Percentiles rank a stretch among this genome's conserved stretches.
Evolutionary conservation across 2,888 invertebrate species (phyloP).

Genomic region (Ctena decussata): DNA sequence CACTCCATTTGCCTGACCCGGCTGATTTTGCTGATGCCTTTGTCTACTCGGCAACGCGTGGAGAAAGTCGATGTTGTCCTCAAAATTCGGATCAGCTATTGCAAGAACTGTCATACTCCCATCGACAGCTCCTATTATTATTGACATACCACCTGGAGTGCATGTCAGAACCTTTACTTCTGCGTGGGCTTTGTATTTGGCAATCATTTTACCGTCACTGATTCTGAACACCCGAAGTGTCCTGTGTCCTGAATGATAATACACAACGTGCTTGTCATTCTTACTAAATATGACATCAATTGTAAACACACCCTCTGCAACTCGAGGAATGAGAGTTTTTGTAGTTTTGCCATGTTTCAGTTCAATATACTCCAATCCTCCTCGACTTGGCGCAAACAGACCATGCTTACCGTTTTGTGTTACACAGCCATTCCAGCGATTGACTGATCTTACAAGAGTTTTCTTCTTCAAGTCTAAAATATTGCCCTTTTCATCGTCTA

Average conservation of each 20-base stretch:
- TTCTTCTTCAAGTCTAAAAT: slow-evolving; percentile 96
- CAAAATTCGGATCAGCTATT: slow-evolving; percentile 89
- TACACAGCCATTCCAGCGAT: slow-evolving; percentile 95
- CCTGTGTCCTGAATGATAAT: slow-evolving; percentile 98
- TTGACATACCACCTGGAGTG: slow-evolving; percentile 81
- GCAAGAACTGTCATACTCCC: slow-evolving; percentile 97
- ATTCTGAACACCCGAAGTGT: slow-evolving; percentile 97
- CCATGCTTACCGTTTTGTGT: slow-evolving; percentile 91
- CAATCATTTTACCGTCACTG: slow-evolving; percentile 95
- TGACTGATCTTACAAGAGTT: slow-evolving; percentile 94
- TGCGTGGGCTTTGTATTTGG: slow-evolving; percentile 90
- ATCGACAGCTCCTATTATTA: slow-evolving; percentile 96
- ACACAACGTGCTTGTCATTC: slow-evolving; percentile 97
- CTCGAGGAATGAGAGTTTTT: slow-evolving; percentile 94
- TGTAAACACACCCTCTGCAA: slow-evolving; percentile 99
- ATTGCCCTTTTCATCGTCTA: slow-evolving; percentile 94
- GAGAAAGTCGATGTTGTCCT: slow-evolving; percentile 79
- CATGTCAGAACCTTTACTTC: slow-evolving; percentile 84
- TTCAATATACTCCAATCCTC: slow-evolving; percentile 96
- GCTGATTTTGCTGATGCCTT: slow-evolving; percentile 62
- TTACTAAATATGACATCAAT: slow-evolving; percentile 96
- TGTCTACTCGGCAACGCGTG: slow-evolving; percentile 80
- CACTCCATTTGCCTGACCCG: slow-evolving; percentile 45
- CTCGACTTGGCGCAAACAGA: slow-evolving; percentile 95
- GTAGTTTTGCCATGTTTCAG: slow-evolving; percentile 95